A percentile compares a stretch with the other conserved stretches of the same genome.
Evolutionary conservation across 2,113 vertebrate species (phyloP).

Genomic region (Proteles cristata): DNA sequence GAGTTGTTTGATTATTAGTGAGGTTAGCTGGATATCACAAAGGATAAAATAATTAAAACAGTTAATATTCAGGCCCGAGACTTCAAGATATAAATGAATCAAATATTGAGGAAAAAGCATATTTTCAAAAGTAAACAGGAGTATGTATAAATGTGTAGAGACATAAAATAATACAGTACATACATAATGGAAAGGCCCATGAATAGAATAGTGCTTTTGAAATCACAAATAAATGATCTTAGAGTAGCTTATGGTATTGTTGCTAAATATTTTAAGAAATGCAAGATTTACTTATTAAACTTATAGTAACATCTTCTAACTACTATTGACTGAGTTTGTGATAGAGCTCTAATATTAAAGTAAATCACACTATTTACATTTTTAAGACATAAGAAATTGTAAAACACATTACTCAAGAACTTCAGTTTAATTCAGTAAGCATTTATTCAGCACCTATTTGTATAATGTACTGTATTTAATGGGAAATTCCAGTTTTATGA

Average conservation of each 20-base stretch:
- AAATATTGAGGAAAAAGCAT: neutral
- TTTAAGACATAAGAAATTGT: neutral
- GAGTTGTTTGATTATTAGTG: conserved; percentile 1
- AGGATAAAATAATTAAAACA: neutral
- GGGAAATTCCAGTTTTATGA: neutral
- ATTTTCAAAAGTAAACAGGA: neutral
- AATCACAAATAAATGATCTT: neutral
- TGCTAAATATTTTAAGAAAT: conserved; percentile 1
- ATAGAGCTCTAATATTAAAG: neutral
- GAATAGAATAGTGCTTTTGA: neutral
- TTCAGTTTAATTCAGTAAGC: neutral
- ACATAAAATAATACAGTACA: neutral
- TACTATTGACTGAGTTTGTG: neutral
- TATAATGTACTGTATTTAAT: neutral
- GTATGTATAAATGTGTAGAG: neutral
- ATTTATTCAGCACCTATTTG: neutral
- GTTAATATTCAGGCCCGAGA: neutral
- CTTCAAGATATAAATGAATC: neutral
- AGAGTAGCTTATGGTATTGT: neutral
- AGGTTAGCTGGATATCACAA: neutral
- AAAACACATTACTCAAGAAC: neutral
- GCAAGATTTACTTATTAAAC: neutral
- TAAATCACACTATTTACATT: neutral
- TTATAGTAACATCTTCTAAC: neutral
- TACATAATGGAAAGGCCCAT: neutral